phyloP scores from a whole-genome alignment of 1,140 invertebrate species.

The Geopemphigus sp. region DNA sequence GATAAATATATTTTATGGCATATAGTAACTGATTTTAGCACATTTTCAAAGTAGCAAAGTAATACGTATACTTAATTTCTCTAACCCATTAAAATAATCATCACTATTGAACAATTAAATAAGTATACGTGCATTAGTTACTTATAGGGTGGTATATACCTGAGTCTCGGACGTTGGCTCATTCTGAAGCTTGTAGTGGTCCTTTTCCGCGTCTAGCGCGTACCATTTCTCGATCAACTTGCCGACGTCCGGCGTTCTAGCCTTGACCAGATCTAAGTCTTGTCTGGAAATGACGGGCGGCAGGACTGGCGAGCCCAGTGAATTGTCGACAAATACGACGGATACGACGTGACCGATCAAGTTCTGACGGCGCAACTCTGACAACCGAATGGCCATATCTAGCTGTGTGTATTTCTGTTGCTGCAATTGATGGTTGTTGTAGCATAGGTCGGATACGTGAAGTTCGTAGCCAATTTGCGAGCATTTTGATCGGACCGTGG shows the following conservation, averaged over 20 bases:
- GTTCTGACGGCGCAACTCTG: conserved; percentile 67
- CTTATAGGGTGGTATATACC: neutral
- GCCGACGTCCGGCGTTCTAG: conserved; percentile 63
- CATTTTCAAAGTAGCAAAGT: too few relatives aligned
- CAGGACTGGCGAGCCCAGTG: conserved; percentile 70
- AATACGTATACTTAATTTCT: too few relatives aligned
- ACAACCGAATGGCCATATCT: conserved; percentile 72
- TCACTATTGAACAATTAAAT: too few relatives aligned
- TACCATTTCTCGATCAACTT: conserved; percentile 71
- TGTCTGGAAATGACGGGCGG: conserved; percentile 73
- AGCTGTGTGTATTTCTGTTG: conserved; percentile 67
- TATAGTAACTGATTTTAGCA: neutral
- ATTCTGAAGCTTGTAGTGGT: neutral
- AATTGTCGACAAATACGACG: conserved; percentile 71
- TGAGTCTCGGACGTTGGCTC: conserved; percentile 23
- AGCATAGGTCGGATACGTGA: conserved; percentile 69
- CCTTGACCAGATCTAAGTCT: conserved; percentile 68
- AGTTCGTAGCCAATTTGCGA: conserved; percentile 66
- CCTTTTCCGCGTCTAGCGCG: conserved; percentile 57
- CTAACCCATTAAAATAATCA: too few relatives aligned
- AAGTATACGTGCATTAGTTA: too few relatives aligned
- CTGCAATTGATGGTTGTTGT: conserved; percentile 60
- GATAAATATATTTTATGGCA: neutral
- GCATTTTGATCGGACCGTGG: conserved; percentile 62
- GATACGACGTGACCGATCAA: conserved; percentile 70